Evolutionary conservation across 2,888 invertebrate genomes (phyloP).

Genomic region (Nineta flava): DNA sequence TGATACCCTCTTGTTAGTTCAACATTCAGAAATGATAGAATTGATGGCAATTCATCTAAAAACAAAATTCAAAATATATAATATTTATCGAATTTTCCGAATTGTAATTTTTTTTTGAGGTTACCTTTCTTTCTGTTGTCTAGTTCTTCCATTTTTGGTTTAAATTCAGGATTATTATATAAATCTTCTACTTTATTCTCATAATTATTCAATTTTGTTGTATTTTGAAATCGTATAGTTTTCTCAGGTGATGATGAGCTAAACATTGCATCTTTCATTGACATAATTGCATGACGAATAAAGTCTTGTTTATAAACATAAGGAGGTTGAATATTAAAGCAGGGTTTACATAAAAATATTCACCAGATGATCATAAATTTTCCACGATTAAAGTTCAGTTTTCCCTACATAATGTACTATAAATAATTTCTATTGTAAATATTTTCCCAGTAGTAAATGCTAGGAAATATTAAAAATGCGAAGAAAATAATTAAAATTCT

Average conservation of each 20-base stretch:
- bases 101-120: neutral
- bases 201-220: slow-evolving; percentile 24
- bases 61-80: no score
- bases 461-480: no score
- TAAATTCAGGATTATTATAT: slow-evolving; percentile 17
- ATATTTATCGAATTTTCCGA: neutral
- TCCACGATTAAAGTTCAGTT: no score
- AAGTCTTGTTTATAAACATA: slow-evolving; percentile 1
- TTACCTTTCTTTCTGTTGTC: slow-evolving; percentile 19
- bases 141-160: slow-evolving; percentile 16
- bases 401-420: no score
- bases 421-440: no score
- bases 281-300: slow-evolving; percentile 12
- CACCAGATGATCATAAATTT: no score
- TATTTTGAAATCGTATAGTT: slow-evolving; percentile 31
- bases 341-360: neutral
- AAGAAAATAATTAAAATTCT: no score
- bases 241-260: slow-evolving; percentile 20
- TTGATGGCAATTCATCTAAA: slow-evolving; percentile 24
- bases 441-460: no score
- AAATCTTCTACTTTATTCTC: slow-evolving; percentile 27
- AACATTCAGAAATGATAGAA: slow-evolving; percentile 59
- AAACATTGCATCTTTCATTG: slow-evolving; percentile 15
- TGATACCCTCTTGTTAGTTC: slow-evolving; percentile 88
- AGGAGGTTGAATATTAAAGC: slow-evolving; percentile 11